Evolutionary conservation across 2,113 vertebrate genomes (phyloP).

Genomic region (Hemibagrus wyckioides): DNA sequence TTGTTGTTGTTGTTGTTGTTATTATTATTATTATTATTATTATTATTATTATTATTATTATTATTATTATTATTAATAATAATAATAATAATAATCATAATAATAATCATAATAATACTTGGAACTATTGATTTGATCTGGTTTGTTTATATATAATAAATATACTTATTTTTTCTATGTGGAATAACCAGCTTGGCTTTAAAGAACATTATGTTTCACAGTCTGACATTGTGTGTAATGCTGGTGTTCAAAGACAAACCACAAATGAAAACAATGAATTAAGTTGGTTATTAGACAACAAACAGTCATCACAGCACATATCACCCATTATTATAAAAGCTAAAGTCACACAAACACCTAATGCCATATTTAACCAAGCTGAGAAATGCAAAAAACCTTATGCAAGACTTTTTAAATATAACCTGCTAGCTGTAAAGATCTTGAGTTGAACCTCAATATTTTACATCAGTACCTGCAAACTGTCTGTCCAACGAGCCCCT

Average conservation of each 20-base stretch:
- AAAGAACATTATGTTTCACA: neutral
- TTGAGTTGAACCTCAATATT: neutral
- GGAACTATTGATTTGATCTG: too few species aligned
- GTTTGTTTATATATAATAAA: neutral
- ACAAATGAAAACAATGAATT: conserved; percentile 17
- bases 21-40: too few species aligned
- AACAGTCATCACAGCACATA: conserved; percentile 25
- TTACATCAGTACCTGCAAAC: conserved; percentile 82
- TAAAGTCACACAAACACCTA: neutral
- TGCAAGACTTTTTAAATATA: neutral
- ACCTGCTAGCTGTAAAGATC: neutral
- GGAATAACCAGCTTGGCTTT: neutral
- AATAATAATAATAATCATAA: too few species aligned
- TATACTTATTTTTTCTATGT: neutral
- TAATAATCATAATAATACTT: neutral
- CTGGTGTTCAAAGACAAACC: neutral
- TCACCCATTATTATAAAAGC: neutral
- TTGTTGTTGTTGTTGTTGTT: too few species aligned
- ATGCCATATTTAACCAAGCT: neutral
- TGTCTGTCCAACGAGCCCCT: conserved; percentile 88
- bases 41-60: too few species aligned
- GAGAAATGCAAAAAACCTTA: neutral
- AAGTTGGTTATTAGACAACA: conserved; percentile 26
- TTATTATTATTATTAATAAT: too few species aligned
- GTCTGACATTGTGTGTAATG: neutral